These are phyloP conservation scores for Heterohyrax brucei DNA, from an alignment of 2,797 vertebrate species.

Conservation along the genomic window DNA sequence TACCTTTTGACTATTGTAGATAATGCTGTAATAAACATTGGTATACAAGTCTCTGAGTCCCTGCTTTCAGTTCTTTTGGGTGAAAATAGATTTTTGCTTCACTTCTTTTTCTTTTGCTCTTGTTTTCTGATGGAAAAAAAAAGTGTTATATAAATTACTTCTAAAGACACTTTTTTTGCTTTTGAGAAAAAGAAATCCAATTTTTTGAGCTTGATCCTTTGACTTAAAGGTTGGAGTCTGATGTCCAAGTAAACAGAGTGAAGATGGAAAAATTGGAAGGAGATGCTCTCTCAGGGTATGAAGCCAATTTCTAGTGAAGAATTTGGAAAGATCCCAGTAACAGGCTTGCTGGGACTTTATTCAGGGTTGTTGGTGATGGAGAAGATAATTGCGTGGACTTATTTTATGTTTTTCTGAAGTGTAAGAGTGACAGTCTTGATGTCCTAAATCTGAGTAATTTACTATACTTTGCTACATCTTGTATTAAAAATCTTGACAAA, in stretches of 20 bases:
- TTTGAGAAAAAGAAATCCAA: constrained; percentile 71
- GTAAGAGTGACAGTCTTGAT: constrained; percentile 77
- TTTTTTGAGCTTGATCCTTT: constrained; percentile 58
- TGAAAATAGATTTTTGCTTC: constrained; percentile 76
- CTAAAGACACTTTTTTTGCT: constrained; percentile 67
- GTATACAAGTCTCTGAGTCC: neutral
- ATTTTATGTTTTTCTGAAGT: constrained; percentile 75
- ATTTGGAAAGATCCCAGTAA: constrained; percentile 61
- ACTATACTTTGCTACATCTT: constrained; percentile 79
- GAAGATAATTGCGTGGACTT: constrained; percentile 68
- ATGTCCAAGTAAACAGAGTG: neutral
- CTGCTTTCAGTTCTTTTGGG: neutral
- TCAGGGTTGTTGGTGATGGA: constrained; percentile 54
- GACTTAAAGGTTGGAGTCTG: constrained; percentile 10
- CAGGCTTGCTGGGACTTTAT: constrained; percentile 6
- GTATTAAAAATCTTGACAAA: constrained; percentile 76
- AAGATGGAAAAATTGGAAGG: constrained; percentile 48
- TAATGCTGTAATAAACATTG: neutral
- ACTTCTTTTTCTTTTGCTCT: constrained; percentile 51
- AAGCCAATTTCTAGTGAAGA: constrained; percentile 5
- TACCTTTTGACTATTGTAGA: neutral
- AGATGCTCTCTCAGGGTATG: neutral
- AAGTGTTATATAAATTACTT: constrained; percentile 77
- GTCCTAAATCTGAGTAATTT: constrained; percentile 76
- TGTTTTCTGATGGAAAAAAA: constrained; percentile 52